These are phyloP conservation scores for Mormyrus hasselquistii DNA, from an alignment of 2,797 vertebrate species.

Conservation along the genomic window DNA sequence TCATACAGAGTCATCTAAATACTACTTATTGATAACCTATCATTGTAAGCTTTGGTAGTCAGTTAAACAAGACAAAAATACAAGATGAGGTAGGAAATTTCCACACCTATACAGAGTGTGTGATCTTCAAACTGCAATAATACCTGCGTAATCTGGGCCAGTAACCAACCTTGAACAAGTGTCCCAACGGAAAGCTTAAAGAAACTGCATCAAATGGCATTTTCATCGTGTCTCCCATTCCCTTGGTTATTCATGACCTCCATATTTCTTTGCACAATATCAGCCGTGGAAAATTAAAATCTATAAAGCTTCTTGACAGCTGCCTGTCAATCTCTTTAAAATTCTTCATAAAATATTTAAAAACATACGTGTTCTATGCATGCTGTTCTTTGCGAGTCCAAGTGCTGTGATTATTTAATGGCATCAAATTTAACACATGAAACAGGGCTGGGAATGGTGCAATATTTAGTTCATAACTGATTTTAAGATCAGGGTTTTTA, in stretches of 20 bases:
- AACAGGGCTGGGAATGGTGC: neutral
- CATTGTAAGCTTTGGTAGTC: neutral
- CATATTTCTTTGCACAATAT: neutral
- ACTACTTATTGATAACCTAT: neutral
- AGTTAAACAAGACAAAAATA: neutral
- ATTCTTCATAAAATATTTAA: neutral
- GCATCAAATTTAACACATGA: neutral
- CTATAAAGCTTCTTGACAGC: neutral
- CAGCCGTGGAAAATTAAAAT: neutral
- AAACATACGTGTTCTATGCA: neutral
- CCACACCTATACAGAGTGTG: neutral
- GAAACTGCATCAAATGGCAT: slow-evolving; percentile 1
- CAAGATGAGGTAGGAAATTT: neutral
- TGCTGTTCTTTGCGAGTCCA: neutral
- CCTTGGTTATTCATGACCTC: slow-evolving; percentile 15
- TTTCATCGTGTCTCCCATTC: neutral
- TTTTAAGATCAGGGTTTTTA: neutral
- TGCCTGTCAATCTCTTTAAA: neutral
- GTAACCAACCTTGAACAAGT: neutral
- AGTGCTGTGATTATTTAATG: neutral
- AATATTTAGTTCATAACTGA: neutral
- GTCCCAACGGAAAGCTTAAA: neutral
- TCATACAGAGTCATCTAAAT: neutral
- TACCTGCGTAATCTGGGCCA: slow-evolving; percentile 1
- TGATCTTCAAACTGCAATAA: neutral